Conservation (phyloP, 2,113 vertebrate genomes). For the Polyodon spathula region DNA sequence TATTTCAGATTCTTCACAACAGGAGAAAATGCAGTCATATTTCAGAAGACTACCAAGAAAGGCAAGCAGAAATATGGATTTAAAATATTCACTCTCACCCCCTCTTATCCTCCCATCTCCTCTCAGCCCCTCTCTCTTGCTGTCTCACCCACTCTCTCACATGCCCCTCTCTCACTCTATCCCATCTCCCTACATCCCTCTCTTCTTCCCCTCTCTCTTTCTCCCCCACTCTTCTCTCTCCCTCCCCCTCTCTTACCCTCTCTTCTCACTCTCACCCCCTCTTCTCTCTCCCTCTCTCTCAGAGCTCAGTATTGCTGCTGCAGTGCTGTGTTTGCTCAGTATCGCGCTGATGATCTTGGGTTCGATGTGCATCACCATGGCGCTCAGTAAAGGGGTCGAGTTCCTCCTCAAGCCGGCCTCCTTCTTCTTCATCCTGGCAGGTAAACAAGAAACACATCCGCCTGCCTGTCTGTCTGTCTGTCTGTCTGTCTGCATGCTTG, state of each 20-base stretch:
- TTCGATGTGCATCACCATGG: constrained; percentile 73
- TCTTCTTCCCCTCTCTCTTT: constrained; percentile 15
- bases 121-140: too few relatives aligned
- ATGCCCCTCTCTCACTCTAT: too few relatives aligned
- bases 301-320: constrained; percentile 69
- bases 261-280: too few relatives aligned
- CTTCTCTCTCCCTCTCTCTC: constrained; percentile 5
- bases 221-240: neutral
- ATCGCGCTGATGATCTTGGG: constrained; percentile 71
- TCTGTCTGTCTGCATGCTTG: neutral
- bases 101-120: too few relatives aligned
- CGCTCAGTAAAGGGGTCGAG: constrained; percentile 71
- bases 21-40: constrained; percentile 72
- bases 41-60: constrained; percentile 75
- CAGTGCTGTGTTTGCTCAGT: constrained; percentile 63
- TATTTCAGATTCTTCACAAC: constrained; percentile 87
- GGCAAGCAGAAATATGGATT: too few relatives aligned
- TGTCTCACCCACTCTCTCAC: too few relatives aligned
- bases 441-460: constrained; percentile 47
- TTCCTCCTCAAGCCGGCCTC: constrained; percentile 80
- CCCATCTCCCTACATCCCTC: too few relatives aligned
- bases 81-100: too few relatives aligned
- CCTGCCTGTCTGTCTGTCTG: neutral
- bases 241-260: too few relatives aligned
- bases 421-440: constrained; percentile 74